Base-by-base conservation (phyloP, 1,140 invertebrate species). In the Hyles euphorbiae region DNA sequence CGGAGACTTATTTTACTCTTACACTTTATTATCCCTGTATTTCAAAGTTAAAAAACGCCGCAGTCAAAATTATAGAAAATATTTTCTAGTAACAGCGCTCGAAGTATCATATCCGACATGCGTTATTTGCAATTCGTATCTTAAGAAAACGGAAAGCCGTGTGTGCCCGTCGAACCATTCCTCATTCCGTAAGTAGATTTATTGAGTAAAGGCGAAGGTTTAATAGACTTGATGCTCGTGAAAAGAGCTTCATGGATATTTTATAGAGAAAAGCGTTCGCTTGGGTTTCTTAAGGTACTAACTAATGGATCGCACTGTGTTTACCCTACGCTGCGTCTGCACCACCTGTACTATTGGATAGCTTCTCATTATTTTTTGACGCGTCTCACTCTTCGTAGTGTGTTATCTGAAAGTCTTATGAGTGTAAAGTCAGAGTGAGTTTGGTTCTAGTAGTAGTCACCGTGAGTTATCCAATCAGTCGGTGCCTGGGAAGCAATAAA, bases 401-500 rank as follows among this genome's bases (percentile, higher is more conserved):
- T 48, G 5, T 48, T 5, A 9, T 48, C 2, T 48, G 10, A 22
- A n/a, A 11, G 1, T n/a, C 8, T 10, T n/a, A n/a, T 48, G 10
- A 5, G n/a, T n/a, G 2, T 48, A n/a, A 5, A 65, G 62, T 56
- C 49, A 61, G 55, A 67, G 53, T 56, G 69, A 69, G 57, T 65
- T 59, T 10, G 49, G 49, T 34, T 63, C 56, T 59, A 59, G 57
- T 63, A 52, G 61, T 63, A 59, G 57, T 61, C 59, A 54, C 54
- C 45, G 51, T 56, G 57, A 55, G 65, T 70, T 72, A 71, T 67
- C 72, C 74, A 77, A 77, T 74, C 74, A 77, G 63, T 64, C 63
- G 61, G 53, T 65, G 62, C 67, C 60, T 65, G 56, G 55, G 55
- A 57, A 59, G 70, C 67, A 75, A 78, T 78, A 78, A 78, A 75